These are phyloP conservation scores for Leptinotarsa texana DNA, from an alignment of 1,140 invertebrate genomes.

Conservation along the genomic window DNA sequence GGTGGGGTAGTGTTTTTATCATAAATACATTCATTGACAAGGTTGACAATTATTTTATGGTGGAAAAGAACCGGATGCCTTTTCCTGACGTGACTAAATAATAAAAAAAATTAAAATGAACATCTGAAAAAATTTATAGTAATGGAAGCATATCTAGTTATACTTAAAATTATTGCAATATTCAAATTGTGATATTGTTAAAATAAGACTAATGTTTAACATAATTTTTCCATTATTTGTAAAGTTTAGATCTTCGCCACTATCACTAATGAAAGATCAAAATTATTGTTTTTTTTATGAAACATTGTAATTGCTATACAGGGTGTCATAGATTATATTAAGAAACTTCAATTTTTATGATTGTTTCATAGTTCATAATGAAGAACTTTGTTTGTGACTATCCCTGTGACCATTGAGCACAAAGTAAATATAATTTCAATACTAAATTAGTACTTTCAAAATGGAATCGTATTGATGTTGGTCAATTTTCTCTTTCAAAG, in stretches of 20 bases:
- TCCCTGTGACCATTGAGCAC: slow-evolving; percentile 9
- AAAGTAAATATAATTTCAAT: slow-evolving; percentile 40
- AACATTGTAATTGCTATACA: slow-evolving; percentile 14
- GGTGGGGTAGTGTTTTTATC: too few species aligned
- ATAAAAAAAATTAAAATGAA: slow-evolving; percentile 4
- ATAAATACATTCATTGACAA: too few species aligned
- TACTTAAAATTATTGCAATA: slow-evolving; percentile 55
- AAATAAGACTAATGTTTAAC: slow-evolving; percentile 55
- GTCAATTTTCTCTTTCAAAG: too few species aligned
- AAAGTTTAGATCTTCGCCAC: slow-evolving; percentile 52
- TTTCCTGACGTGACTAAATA: neutral
- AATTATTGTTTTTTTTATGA: slow-evolving; percentile 22
- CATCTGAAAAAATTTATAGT: slow-evolving; percentile 14
- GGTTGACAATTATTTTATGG: too few species aligned
- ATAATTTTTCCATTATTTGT: slow-evolving; percentile 49
- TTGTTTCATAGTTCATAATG: neutral
- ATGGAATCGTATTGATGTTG: too few species aligned
- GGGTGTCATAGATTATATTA: slow-evolving; percentile 15
- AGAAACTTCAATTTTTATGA: neutral
- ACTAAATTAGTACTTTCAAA: neutral
- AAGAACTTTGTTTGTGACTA: neutral
- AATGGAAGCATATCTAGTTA: slow-evolving; percentile 54
- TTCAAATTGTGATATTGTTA: slow-evolving; percentile 57
- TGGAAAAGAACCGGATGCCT: neutral
- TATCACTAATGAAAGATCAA: slow-evolving; percentile 29